Evolutionary conservation across 2,888 invertebrate genomes (phyloP), one percentile per base, ranked within the genome.

Genomic region (Priocnemis perturbator): DNA sequence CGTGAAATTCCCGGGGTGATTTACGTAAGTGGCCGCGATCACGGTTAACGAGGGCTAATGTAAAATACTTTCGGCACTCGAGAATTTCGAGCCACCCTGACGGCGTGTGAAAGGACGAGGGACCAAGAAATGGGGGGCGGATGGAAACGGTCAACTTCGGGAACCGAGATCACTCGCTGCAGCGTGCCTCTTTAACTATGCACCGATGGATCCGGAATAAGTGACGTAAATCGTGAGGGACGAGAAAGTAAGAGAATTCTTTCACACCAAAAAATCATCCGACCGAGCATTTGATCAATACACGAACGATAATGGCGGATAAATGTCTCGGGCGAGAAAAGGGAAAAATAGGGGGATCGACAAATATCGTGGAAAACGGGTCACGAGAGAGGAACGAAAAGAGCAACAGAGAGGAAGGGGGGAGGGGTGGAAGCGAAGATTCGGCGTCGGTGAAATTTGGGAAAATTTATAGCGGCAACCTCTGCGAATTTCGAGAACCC

Each of bases 11-110:
- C 73, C 62, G 57, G 60, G 79, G 73, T 78, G 75, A 81, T 77
- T 78, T 81, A 77, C 79, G 78, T 81, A 79, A 83, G 81, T 83
- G 80, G 82, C 83, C 63, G 19, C 82, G 83, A 83, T 83, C 81
- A 82, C 62, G 73, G 70, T 76, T 83, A 83, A 83, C 81, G 83
- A 81, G 80, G 74, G 76, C 83, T 77, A 83, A 83, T 83, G 74
- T 69, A 69, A 65, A 74, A 78, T 78, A 71, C 74, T 77, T 74
- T 71, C 73, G 73, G 69, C 53, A 57, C 67, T 64, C 62, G 23
- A 63, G 63, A 62, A 68, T 70, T 62, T 60, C 55, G 45, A 19
- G 7, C 26, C 48, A 60, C 23, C 44, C 30, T 44, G 53, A 37
- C 37, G 37, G 37, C 7, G 37, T 37, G 37, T 37, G 37, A 37